Base-by-base conservation (phyloP, 2,888 invertebrate genomes). In the Cerceris rybyensis region DNA sequence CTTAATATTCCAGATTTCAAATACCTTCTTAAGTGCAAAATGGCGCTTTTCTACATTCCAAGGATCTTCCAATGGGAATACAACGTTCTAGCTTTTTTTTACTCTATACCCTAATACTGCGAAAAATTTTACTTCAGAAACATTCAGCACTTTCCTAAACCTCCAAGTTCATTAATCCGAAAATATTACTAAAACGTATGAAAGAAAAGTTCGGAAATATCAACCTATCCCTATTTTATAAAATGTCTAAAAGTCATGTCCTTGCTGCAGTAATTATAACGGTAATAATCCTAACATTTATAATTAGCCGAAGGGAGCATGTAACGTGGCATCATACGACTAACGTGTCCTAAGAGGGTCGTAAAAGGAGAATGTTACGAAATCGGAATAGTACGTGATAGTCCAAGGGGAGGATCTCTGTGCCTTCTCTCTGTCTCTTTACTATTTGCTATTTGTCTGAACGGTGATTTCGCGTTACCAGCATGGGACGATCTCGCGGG, bases 221-320 rank as follows among this genome's bases (percentile, higher is more conserved):
- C 50, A 14, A 49, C 28, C 14, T 14, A 85, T 77, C 82, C 81
- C 81, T 83, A 82, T 77, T 87, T 87, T 84, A 86, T 81, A 77
- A 70, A 78, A 72, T 81, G 82, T 82, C 72, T 78, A 79, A 81
- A 64, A 69, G 82, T 81, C 82, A 49, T 46, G 65, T 67, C 74
- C 28, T 28, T 83, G 81, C 85, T 83, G 81, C 80, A 78, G 81
- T 80, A 75, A 80, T 77, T 76, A 83, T 84, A 86, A 85, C 89
- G 84, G 86, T 87, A 87, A 89, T 90, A 88, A 88, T 84, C 83
- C 86, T 88, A 88, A 86, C 87, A 85, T 89, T 86, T 88, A 89
- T 88, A 88, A 90, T 89, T 88, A 90, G 86, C 80, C 78, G 74
- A 69, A 60, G 70, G 80, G 79, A 78, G 83, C 81, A 77, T 83